These are phyloP conservation scores for Drosophila ironensis DNA, from an alignment of 1,140 invertebrate species.

Conservation along the genomic window DNA sequence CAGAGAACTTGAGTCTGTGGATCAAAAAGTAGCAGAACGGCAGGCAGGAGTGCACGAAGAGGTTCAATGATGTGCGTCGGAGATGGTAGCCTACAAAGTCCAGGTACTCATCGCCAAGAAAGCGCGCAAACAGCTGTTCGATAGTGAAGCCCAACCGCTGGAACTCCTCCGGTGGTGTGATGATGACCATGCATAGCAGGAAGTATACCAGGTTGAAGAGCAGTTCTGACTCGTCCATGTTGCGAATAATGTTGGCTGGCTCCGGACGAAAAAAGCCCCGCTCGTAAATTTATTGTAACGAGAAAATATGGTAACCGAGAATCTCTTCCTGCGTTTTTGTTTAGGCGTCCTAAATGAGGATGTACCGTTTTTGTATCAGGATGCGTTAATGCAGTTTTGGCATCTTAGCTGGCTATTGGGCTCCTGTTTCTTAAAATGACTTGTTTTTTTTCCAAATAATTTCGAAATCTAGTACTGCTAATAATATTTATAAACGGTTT, in stretches of 20 bases:
- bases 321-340: too few relatives aligned
- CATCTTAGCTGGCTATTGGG: too few relatives aligned
- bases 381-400: too few relatives aligned
- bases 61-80: constrained; percentile 85
- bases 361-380: too few relatives aligned
- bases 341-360: too few relatives aligned
- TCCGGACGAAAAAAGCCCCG: constrained; percentile 10
- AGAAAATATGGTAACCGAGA: too few relatives aligned
- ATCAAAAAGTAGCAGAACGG: constrained; percentile 87
- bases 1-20: constrained; percentile 82
- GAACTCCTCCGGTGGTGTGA: constrained; percentile 90
- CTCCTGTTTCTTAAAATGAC: too few relatives aligned
- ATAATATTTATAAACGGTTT: too few relatives aligned
- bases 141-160: constrained; percentile 89
- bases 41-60: constrained; percentile 87
- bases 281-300: background rate
- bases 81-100: constrained; percentile 89
- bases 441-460: too few relatives aligned
- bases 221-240: constrained; percentile 82
- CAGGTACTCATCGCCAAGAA: constrained; percentile 87
- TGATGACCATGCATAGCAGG: constrained; percentile 86
- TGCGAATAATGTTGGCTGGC: constrained; percentile 64
- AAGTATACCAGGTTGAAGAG: constrained; percentile 88
- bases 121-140: constrained; percentile 85
- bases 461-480: too few relatives aligned